phyloP scores from a whole-genome alignment of 64 coral and sea anemone genomes.

The Porites australiensis region DNA sequence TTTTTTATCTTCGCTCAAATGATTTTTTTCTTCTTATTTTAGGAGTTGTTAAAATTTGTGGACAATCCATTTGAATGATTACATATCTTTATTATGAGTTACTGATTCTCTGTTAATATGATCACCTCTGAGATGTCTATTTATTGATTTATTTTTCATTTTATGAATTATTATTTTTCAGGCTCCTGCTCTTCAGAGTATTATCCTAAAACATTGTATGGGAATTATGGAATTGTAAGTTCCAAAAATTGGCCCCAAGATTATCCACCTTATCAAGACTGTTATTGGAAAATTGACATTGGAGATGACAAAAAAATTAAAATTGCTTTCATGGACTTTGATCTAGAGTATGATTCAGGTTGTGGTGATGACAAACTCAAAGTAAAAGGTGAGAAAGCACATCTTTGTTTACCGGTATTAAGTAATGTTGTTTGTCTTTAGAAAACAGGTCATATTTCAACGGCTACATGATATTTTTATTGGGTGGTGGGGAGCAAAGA shows the following conservation, averaged over 20 bases:
- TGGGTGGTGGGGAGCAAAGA: too few relatives aligned
- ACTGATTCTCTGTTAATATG: too few relatives aligned
- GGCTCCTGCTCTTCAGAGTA: neutral
- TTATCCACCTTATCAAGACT: neutral
- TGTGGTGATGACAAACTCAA: slow-evolving; percentile 84
- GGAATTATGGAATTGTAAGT: neutral
- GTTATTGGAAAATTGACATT: slow-evolving; percentile 75
- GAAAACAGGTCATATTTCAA: too few relatives aligned
- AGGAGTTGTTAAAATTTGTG: too few relatives aligned
- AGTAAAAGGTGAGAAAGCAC: slow-evolving; percentile 62
- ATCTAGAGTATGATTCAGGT: slow-evolving; percentile 55
- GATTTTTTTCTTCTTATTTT: too few relatives aligned
- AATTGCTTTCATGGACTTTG: slow-evolving; percentile 87
- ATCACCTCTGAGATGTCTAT: too few relatives aligned
- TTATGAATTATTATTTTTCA: neutral
- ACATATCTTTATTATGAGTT: too few relatives aligned
- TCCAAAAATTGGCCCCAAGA: slow-evolving; percentile 55
- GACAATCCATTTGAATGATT: too few relatives aligned
- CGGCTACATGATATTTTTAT: too few relatives aligned
- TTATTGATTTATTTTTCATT: too few relatives aligned
- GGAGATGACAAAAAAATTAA: slow-evolving; percentile 45
- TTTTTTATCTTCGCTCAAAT: too few relatives aligned
- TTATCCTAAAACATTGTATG: neutral
- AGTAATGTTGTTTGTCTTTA: too few relatives aligned
- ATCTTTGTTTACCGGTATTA: neutral